Evolutionary conservation across 2,113 vertebrate species (phyloP), one percentile per base, ranked within the genome.

Genomic region (Ranitomeya variabilis): DNA sequence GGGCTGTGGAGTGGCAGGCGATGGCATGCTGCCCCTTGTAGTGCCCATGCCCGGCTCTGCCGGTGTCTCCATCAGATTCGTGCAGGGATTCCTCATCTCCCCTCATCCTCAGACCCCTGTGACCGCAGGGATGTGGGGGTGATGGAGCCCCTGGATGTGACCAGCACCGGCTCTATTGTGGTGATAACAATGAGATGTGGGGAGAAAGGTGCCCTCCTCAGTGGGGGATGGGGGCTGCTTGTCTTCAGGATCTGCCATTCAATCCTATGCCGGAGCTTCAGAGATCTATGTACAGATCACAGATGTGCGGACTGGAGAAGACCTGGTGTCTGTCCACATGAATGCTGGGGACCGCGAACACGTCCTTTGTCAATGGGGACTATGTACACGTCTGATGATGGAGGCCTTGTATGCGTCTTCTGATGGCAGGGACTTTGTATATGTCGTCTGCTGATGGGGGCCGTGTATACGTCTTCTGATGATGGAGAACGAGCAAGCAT

Each of bases 191-290:
- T 83, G 57, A 45, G 19, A 77, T 83, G 31, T 64, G 71, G 66
- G 45, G 59, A 88, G 55, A 78, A 23, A 78, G 87, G 87, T 83
- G 80, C 37, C 71, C 37, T 60, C 83, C 9, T 45, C n/a, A 9
- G 4, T 16, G 55, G 87, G 87, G 87, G 87, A 67, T 83, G 80
- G 87, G 80, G 71, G 54, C 64, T 87, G 15, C 26, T 74, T 76
- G 62, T 88, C 19, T 74, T 59, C 51, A 83, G 78, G 31, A 19
- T 37, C 80, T 66, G 45, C 18, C 55, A 69, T 74, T 80, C 62
- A 80, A 55, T 87, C 86, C 80, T 69, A 74, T 74, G 71, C 71
- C 37, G 69, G 26, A 37, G 31, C 2, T 45, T 45, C 0, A 7
- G 67, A 6, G 31, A 71, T 71, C 23, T 31, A 31, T 31, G 26